Base-by-base conservation (phyloP, 2,888 invertebrate species). In the Sisyra terminalis region DNA sequence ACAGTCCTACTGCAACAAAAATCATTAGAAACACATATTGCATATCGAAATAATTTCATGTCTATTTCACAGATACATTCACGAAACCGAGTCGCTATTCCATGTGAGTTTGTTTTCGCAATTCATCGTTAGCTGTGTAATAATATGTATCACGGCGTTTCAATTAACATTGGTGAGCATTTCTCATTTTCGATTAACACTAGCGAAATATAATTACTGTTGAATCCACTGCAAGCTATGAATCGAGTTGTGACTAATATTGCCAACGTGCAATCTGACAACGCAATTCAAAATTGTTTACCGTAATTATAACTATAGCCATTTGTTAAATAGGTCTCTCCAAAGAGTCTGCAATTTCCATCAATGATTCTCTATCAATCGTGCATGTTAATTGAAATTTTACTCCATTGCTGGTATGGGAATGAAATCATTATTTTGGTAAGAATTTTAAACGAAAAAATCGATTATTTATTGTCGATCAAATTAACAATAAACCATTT, bases 391-490 rank as follows among this genome's bases (percentile, higher is more conserved):
- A 59, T 66, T 7, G 69, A 73, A 55, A 57, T 73, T 49, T 67
- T 67, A 47, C 55, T 72, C 2, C 70, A 69, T 53, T 73, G 73
- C 53, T 71, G 66, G 58, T 70, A 64, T 50, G 73, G 73, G 7
- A 72, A 72, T 51, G 69, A 70, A 52, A 63, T 72, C 3, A 63
- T 66, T 1, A 55, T 65, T 2, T 65, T 70, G 64, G 73, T 71
- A 53, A 45, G 40, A 46, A 36, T 24, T 2, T 5, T 24, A n/a
- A n/a, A n/a, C n/a, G n/a, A n/a, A n/a, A n/a, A n/a, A n/a, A n/a
- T n/a, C n/a, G n/a, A n/a, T n/a, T n/a, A n/a, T n/a, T n/a, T n/a
- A n/a, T n/a, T n/a, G n/a, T n/a, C n/a, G n/a, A n/a, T n/a, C n/a
- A n/a, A n/a, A n/a, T n/a, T n/a, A n/a, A n/a, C n/a, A n/a, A n/a